A percentile compares a stretch with the other conserved stretches of the same genome.
phyloP scores from a whole-genome alignment of 2,113 vertebrate genomes.

The Meles meles region DNA sequence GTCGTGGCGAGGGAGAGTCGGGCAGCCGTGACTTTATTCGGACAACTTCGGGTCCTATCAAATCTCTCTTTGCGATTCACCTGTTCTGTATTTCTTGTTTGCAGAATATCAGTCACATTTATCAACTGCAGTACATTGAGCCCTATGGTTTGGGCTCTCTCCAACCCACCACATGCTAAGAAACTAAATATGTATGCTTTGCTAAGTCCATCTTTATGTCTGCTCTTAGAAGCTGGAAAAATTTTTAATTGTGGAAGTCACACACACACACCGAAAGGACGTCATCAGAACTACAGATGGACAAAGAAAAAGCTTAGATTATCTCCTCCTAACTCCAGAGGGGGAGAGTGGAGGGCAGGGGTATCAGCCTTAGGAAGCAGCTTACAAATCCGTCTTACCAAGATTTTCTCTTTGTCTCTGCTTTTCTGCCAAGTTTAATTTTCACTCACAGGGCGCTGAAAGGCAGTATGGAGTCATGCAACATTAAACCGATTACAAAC shows the following conservation, averaged over 20 bases:
- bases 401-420: conserved; percentile 45
- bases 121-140: conserved; percentile 60
- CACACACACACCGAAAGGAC: background rate
- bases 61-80: conserved; percentile 36
- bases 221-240: conserved; percentile 36
- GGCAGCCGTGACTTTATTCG: conserved; percentile 18
- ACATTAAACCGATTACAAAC: conserved; percentile 48
- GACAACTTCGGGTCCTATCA: background rate
- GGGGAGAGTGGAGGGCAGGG: background rate
- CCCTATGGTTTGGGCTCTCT: conserved; percentile 48
- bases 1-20: background rate
- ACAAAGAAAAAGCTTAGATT: conserved; percentile 39
- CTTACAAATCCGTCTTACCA: conserved; percentile 5
- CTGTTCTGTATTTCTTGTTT: conserved; percentile 39
- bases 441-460: conserved; percentile 9
- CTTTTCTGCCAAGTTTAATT: conserved; percentile 13
- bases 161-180: background rate
- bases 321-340: conserved; percentile 29
- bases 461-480: conserved; percentile 14
- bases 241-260: conserved; percentile 27
- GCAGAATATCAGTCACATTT: conserved; percentile 30
- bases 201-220: conserved; percentile 56
- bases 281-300: background rate
- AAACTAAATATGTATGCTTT: conserved; percentile 41
- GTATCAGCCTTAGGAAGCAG: background rate